phyloP scores from a whole-genome alignment of 2,113 vertebrate genomes.

The Corythornis cristatus region DNA sequence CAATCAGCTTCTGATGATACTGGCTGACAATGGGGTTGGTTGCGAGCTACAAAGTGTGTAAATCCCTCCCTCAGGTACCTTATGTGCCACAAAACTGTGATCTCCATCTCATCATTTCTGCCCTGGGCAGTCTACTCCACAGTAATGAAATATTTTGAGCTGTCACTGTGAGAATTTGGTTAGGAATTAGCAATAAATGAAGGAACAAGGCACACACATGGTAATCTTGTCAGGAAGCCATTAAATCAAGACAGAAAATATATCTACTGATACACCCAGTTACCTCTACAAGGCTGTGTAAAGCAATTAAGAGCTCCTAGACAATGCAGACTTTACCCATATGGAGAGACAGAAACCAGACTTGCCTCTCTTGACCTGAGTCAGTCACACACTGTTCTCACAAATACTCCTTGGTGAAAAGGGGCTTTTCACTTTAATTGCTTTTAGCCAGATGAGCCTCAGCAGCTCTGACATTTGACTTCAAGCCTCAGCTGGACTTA shows the following conservation, averaged over 20 bases:
- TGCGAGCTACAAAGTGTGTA: neutral
- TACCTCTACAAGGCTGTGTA: neutral
- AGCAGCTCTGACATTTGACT: neutral
- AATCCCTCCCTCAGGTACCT: neutral
- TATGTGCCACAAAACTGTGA: neutral
- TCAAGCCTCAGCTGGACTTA: neutral
- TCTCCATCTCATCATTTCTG: neutral
- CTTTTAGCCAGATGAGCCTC: neutral
- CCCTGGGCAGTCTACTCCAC: neutral
- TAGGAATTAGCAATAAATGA: neutral
- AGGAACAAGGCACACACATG: neutral
- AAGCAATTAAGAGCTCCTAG: neutral
- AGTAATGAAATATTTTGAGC: neutral
- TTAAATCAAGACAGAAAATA: neutral
- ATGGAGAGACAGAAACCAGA: neutral
- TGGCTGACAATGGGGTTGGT: neutral
- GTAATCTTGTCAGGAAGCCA: neutral
- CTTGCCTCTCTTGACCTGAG: neutral
- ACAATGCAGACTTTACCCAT: neutral
- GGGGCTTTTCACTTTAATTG: neutral
- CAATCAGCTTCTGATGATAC: neutral
- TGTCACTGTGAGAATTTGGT: neutral
- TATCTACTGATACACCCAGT: neutral
- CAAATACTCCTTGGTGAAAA: neutral
- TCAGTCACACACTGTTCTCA: neutral